Base-by-base conservation (phyloP, 2,888 invertebrate genomes). In the Pollenia labialis region DNA sequence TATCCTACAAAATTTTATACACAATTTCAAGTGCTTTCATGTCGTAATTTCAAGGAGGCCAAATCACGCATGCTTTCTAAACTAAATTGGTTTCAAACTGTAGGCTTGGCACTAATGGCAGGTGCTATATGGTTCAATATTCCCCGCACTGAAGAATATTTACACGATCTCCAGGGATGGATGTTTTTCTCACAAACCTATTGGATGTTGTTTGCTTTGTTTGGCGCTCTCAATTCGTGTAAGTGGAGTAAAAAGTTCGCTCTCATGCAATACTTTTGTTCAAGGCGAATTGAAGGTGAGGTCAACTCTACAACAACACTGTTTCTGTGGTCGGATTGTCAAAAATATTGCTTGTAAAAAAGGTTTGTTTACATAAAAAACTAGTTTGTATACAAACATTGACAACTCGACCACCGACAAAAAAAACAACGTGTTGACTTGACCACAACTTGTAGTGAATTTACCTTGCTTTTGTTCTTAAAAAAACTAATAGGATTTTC, bases 151-250 rank as follows among this genome's bases (percentile, higher is more conserved):
- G 97, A 97, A 92, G 95, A 96, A 89, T 95, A 96, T 12, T 94
- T 97, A 79, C 95, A 96, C 89, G 97, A 97, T 92, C 95, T 97
- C 87, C 96, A 96, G 93, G 97, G 97, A 66, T 96, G 96, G 96
- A 96, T 97, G 96, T 97, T 97, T 92, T 97, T 97, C 93, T 96
- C 96, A 83, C 96, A 96, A 72, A 96, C 96, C 40, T 97, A 97
- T 91, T 97, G 97, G 97, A 97, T 96, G 96, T 94, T 97, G 83
- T 96, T 96, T 91, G 96, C 97, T 18, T 95, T 96, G 89, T 97
- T 97, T 91, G 96, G 96, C 88, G 96, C 97, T 69, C 94, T 97
- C 52, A 96, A 96, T 91, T 96, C 97, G 92, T 97, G 97, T 97
- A 93, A 95, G 96, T 32, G 32, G 4, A 32, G 6, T 32, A 32